Base-by-base conservation (phyloP, 2,113 vertebrate genomes). In the Proteles cristata region DNA sequence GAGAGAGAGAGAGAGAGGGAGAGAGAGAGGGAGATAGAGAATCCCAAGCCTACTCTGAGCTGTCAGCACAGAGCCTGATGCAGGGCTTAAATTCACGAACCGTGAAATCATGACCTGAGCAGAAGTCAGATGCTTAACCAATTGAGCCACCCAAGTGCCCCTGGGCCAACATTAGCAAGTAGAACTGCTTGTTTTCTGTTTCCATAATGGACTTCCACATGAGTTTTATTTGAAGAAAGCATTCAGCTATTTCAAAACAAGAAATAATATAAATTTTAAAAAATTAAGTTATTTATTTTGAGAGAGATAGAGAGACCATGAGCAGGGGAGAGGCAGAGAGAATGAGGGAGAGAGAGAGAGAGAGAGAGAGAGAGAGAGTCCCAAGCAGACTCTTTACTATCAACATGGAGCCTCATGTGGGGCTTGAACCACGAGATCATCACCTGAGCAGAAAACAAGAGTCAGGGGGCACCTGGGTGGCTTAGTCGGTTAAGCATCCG, bases 231-330 rank as follows among this genome's bases (percentile, higher is more conserved):
- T 89, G n/a, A 89, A 61, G 28, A 90, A 89, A 92, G 7, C 17
- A 50, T 79, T 66, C 10, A 83, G 53, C 11, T 53, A 86, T 50
- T 80, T 93, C 33, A 96, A 96, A 86, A 90, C 26, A 86, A 82
- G 23, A 94, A 90, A 71, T 33, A 50, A 45, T n/a, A 69, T 23
- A 28, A 31, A 2, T 2, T 65, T 65, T 31, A 50, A 39, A 39
- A 39, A 39, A 50, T 48, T 14, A 25, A 39, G 69, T 43, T 73
- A 39, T 25, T 73, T 43, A 26, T 39, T 74, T 74, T 25, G 11
- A 43, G 71, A 26, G 35, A 50, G 50, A 11, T 9, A 7, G 71
- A 8, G 35, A 10, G 23, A 26, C 21, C 71, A 43, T 23, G 58
- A 74, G 39, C 23, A 74, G 23, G 71, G 23, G 71, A 74, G 71